phyloP scores from a whole-genome alignment of 2,888 invertebrate species.

The Trimorus sp. region DNA sequence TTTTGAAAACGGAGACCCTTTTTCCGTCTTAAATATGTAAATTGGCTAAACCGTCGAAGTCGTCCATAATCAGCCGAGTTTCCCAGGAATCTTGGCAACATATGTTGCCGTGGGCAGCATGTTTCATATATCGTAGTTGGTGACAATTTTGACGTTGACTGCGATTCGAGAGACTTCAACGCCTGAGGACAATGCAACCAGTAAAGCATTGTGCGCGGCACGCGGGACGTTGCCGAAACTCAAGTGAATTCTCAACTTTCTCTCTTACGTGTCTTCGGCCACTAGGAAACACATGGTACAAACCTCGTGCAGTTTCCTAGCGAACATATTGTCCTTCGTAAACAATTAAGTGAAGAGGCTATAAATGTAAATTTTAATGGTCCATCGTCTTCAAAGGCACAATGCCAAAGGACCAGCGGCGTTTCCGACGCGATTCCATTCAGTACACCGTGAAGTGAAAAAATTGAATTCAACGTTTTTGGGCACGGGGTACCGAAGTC shows the following conservation, averaged over 20 bases:
- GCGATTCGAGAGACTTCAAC: slow-evolving; percentile 38
- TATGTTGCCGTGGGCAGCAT: slow-evolving; percentile 26
- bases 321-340: slow-evolving; percentile 55
- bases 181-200: slow-evolving; percentile 54
- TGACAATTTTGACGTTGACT: slow-evolving; percentile 44
- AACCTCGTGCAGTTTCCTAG: slow-evolving; percentile 38
- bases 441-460: background rate
- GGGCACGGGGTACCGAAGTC: no score
- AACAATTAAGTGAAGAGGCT: slow-evolving; percentile 54
- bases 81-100: slow-evolving; percentile 19
- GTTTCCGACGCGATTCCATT: no score
- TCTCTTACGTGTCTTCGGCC: slow-evolving; percentile 46
- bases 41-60: background rate
- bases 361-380: slow-evolving; percentile 55
- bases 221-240: slow-evolving; percentile 45
- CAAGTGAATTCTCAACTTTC: slow-evolving; percentile 58
- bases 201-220: slow-evolving; percentile 43
- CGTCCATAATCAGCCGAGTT: background rate
- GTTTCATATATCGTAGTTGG: slow-evolving; percentile 30
- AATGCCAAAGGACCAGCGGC: background rate
- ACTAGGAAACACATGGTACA: slow-evolving; percentile 54
- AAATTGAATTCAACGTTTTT: no score
- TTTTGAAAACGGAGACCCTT: background rate
- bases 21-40: background rate
- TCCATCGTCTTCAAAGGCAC: slow-evolving; percentile 19